A percentile compares a stretch with the other conserved stretches of the same genome.
phyloP scores from a whole-genome alignment of 2,888 invertebrate genomes.

The Saturnia japonica region DNA sequence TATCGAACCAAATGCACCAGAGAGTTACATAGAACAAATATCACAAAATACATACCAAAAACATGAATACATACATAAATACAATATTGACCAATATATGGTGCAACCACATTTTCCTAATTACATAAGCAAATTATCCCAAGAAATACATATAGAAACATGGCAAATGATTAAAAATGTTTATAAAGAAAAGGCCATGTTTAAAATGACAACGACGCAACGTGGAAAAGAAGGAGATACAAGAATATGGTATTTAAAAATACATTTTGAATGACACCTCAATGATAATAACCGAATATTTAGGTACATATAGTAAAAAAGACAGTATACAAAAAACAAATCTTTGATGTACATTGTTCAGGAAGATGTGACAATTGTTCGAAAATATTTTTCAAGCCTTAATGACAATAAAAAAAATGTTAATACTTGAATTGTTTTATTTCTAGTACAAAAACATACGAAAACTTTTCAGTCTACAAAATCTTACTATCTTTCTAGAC shows the following conservation, averaged over 20 bases:
- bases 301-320: background rate
- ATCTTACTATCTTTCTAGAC: too few relatives aligned
- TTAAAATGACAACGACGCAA: constrained; percentile 50
- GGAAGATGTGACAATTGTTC: background rate
- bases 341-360: background rate
- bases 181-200: constrained; percentile 50
- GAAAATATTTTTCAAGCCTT: background rate
- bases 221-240: constrained; percentile 47
- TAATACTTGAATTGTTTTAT: background rate
- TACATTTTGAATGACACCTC: constrained; percentile 18
- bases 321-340: background rate
- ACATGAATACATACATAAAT: constrained; percentile 49
- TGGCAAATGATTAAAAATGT: constrained; percentile 46
- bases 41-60: constrained; percentile 25
- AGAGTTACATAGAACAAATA: constrained; percentile 16
- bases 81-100: constrained; percentile 51
- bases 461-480: too few relatives aligned
- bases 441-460: too few relatives aligned
- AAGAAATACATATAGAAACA: constrained; percentile 41
- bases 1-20: constrained; percentile 22
- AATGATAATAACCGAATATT: background rate
- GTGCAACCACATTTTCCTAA: constrained; percentile 44
- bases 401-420: background rate
- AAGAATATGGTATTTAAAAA: constrained; percentile 47
- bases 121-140: constrained; percentile 46